Conservation (phyloP, 2,888 invertebrate genomes). For the Stictocephala bisonia region DNA sequence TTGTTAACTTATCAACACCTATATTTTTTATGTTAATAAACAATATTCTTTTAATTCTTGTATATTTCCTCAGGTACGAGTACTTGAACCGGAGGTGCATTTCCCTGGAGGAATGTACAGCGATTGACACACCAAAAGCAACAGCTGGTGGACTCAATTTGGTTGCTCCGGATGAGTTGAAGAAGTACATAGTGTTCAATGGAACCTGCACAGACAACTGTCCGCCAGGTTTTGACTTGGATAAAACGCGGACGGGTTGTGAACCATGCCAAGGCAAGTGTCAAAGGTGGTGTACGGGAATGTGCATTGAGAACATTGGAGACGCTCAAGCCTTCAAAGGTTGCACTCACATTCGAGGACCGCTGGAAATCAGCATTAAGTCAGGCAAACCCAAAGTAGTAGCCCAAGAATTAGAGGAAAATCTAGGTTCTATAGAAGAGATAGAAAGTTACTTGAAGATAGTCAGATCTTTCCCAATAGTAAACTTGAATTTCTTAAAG, state of each 20-base stretch:
- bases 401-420: constrained; percentile 71
- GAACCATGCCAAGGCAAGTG: constrained; percentile 60
- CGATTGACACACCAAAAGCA: constrained; percentile 14
- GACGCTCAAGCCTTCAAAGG: constrained; percentile 75
- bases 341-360: constrained; percentile 84
- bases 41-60: too few relatives aligned
- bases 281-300: constrained; percentile 70
- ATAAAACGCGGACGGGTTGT: constrained; percentile 59
- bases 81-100: constrained; percentile 77
- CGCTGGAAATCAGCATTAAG: constrained; percentile 75
- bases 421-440: constrained; percentile 77
- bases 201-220: constrained; percentile 66
- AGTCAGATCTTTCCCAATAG: constrained; percentile 67
- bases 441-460: constrained; percentile 81
- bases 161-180: constrained; percentile 53
- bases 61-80: constrained; percentile 65
- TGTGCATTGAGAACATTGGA: constrained; percentile 72
- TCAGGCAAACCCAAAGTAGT: constrained; percentile 66
- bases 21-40: too few relatives aligned
- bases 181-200: constrained; percentile 68
- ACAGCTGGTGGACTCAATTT: not conserved
- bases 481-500: constrained; percentile 79
- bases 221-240: constrained; percentile 69
- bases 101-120: constrained; percentile 65
- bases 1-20: too few relatives aligned